phyloP scores from a whole-genome alignment of 2,888 invertebrate species.

The Alcis repandata region DNA sequence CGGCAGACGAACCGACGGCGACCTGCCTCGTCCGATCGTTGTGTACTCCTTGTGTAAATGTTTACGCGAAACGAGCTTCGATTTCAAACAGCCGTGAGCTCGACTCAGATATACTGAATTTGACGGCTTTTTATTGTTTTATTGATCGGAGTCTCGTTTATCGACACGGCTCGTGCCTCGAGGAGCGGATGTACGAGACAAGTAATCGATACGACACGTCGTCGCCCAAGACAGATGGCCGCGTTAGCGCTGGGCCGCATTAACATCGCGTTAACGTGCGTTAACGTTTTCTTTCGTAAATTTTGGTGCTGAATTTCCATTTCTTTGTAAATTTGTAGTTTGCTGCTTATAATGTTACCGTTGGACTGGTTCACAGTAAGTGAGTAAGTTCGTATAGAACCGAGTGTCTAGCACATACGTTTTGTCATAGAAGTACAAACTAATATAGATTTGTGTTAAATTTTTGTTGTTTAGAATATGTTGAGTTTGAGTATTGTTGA shows the following conservation, averaged over 20 bases:
- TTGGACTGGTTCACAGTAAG: too few relatives aligned
- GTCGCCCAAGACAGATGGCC: constrained; percentile 21
- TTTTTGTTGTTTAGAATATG: too few relatives aligned
- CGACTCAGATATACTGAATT: constrained; percentile 42
- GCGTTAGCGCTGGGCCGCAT: constrained; percentile 3
- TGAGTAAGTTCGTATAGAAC: too few relatives aligned
- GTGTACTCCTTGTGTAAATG: constrained; percentile 54
- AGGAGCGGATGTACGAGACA: constrained; percentile 11
- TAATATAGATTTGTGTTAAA: too few relatives aligned
- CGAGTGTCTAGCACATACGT: too few relatives aligned
- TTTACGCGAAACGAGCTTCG: constrained; percentile 55
- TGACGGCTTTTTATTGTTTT: constrained; percentile 44
- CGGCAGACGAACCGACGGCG: constrained; percentile 27
- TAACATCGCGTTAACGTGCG: neutral
- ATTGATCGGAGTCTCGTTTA: constrained; percentile 35
- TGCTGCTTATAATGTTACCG: too few relatives aligned
- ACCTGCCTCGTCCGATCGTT: constrained; percentile 46
- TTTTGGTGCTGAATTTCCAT: too few relatives aligned
- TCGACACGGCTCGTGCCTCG: constrained; percentile 4
- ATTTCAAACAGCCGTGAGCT: constrained; percentile 43
- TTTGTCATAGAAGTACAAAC: too few relatives aligned
- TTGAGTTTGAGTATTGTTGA: too few relatives aligned
- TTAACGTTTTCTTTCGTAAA: neutral
- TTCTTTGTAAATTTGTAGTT: too few relatives aligned
- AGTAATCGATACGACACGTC: constrained; percentile 23